Base-by-base conservation (phyloP, 2,797 vertebrate genomes). In the Fundulus diaphanus region DNA sequence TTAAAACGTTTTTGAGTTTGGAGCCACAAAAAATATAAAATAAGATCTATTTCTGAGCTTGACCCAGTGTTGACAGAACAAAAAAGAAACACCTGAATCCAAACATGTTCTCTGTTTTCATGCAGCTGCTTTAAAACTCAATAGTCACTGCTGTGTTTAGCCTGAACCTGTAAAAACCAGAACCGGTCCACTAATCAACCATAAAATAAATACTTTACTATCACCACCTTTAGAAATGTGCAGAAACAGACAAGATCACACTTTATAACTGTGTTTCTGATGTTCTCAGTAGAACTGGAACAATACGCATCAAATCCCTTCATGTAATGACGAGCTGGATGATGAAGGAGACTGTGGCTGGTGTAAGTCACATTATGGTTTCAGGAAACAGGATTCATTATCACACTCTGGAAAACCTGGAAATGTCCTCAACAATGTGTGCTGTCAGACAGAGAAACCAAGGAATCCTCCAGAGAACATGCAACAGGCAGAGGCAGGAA, bases 281-380 rank as follows among this genome's bases (percentile, higher is more conserved):
- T 81, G 72, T 74, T 83, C 72, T 72, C 33, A 33, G 65, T 82
- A 66, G 68, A 44, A 44, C 83, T n/a, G n/a, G n/a, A n/a, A n/a
- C n/a, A n/a, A n/a, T n/a, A 81, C 76, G 51, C 72, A 68, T 72
- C 68, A 46, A 57, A 49, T 76, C 5, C 1, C 57, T 79, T 84
- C 82, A 84, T 79, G 82, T 76, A 88, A 86, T 73, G 88, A 82
- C 72, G 79, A 76, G 83, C 82, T 48, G 13, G 80, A 85, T 81
- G 85, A 88, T n/a, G 77, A 82, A 79, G 79, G 31, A 56, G 79
- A 80, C 78, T 57, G 29, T 59, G 59, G 33, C 29, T 59, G 73
- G 83, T 85, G 82, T 88, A 89, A 91, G 89, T 92, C 87, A 82
- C 87, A 88, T 89, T 76, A 79, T 86, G 86, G 87, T 90, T 90